Conservation (phyloP, 2,888 invertebrate species). For the Chrysomela aeneicollis region DNA sequence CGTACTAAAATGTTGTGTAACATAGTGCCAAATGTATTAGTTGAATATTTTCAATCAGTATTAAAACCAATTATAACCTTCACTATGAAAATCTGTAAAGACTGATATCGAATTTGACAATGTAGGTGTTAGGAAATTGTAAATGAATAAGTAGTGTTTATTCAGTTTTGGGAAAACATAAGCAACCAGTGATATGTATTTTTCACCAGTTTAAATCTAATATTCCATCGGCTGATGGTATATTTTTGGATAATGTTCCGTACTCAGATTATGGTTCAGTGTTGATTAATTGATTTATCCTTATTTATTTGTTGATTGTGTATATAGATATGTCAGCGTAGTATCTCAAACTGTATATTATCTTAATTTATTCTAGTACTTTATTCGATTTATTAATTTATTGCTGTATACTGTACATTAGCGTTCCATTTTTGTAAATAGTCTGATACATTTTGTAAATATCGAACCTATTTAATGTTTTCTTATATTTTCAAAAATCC, state of each 20-base stretch:
- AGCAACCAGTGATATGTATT: conserved; percentile 22
- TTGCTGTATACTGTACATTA: conserved; percentile 46
- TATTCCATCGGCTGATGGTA: conserved; percentile 16
- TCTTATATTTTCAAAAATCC: conserved; percentile 31
- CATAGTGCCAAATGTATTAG: conserved; percentile 28
- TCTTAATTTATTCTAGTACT: conserved; percentile 45
- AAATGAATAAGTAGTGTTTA: conserved; percentile 21
- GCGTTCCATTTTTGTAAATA: conserved; percentile 44
- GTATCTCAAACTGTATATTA: conserved; percentile 53
- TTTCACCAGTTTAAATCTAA: conserved; percentile 13
- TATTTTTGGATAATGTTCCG: background rate
- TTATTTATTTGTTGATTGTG: conserved; percentile 47
- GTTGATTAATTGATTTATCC: conserved; percentile 25
- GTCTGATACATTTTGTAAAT: conserved; percentile 44
- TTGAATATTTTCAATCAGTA: conserved; percentile 45
- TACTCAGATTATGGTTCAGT: conserved; percentile 1
- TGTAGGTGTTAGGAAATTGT: conserved; percentile 23
- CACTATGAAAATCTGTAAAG: conserved; percentile 44
- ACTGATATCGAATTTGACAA: conserved; percentile 44
- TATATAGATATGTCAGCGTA: conserved; percentile 53
- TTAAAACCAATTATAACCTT: conserved; percentile 46
- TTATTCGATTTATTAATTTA: conserved; percentile 45
- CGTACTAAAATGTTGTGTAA: conserved; percentile 24
- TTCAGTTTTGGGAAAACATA: conserved; percentile 19
- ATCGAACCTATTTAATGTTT: conserved; percentile 28